Conservation (phyloP, 2,888 invertebrate genomes). For the Drosophila multiciliata region DNA sequence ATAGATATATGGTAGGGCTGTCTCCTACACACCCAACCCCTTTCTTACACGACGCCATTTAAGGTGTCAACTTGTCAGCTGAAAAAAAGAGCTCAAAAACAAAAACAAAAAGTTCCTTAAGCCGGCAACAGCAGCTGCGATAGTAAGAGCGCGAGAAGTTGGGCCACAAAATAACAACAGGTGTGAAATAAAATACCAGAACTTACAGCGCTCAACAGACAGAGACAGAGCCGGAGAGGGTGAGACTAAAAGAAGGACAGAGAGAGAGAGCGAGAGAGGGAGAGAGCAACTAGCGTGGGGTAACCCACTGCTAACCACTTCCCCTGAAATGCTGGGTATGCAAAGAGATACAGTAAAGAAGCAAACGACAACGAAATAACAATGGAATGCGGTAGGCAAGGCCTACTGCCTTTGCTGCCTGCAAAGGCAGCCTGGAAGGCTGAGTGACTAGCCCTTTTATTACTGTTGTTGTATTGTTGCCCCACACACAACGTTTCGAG, state of each 20-base stretch:
- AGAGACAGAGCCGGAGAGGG: neutral
- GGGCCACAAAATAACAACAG: slow-evolving; percentile 53
- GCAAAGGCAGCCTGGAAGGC: slow-evolving; percentile 32
- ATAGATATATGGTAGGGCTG: slow-evolving; percentile 7
- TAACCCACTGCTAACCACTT: slow-evolving; percentile 47
- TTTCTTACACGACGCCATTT: slow-evolving; percentile 39
- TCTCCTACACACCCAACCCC: slow-evolving; percentile 17
- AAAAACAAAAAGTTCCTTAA: slow-evolving; percentile 8
- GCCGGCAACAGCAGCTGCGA: slow-evolving; percentile 36
- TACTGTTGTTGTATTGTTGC: slow-evolving; percentile 47
- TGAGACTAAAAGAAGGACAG: neutral
- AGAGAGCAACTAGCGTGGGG: slow-evolving; percentile 31
- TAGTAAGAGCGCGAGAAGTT: slow-evolving; percentile 20
- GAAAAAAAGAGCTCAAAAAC: neutral
- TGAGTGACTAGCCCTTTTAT: slow-evolving; percentile 65
- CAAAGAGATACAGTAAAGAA: slow-evolving; percentile 32
- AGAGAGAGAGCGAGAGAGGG: slow-evolving; percentile 1
- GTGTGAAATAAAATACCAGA: slow-evolving; percentile 61
- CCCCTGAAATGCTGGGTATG: slow-evolving; percentile 44
- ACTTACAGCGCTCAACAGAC: slow-evolving; percentile 30
- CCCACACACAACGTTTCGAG: slow-evolving; percentile 56
- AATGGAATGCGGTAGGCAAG: slow-evolving; percentile 65
- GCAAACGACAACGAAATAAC: slow-evolving; percentile 71
- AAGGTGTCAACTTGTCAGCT: slow-evolving; percentile 61
- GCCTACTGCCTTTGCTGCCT: slow-evolving; percentile 36